Evolutionary conservation across 1,140 invertebrate genomes (phyloP), one percentile per base, ranked within the genome.

Genomic region (Neodiprion lecontei): DNA sequence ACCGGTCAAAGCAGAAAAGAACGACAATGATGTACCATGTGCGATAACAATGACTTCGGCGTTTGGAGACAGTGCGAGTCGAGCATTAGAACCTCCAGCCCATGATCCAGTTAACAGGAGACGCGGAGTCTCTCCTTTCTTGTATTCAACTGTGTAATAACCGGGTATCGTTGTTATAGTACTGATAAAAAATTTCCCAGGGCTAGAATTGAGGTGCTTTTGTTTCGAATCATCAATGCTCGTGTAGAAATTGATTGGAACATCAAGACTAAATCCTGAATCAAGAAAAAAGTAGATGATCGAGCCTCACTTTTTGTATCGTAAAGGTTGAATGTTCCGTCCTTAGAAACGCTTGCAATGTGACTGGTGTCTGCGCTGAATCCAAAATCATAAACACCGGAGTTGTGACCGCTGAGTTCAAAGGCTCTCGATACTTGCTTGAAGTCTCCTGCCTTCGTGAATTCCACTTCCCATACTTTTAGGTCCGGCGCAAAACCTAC

Each of bases 331-430:
- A 95, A 97, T 67, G 93, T 95, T 76, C 94, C 94, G 89, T 97
- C 96, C 88, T 96, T 97, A 3, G 95, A 96, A 70, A 96, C 92
- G 9, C 95, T 95, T 10, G 92, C 94, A 88, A 96, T 94, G 80
- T 92, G 92, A 48, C 93, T 93, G 1, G 95, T 94, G 84, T 96
- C 95, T 40, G 91, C 91, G 79, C 92, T 95, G 80, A 97, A 97
- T 49, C 90, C 91, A 81, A 97, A 94, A 84, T 93, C 92, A 78
- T 93, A 93, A 4, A 98, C 91, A 5, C 95, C 95, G 3, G 95
- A 94, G n/a, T 89, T 90, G 83, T 97, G 96, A 7, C 96, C 96
- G 73, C 92, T 93, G 49, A 97, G 89, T 80, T 96, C 93, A 84
- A 94, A 97, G 0, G 94, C 95, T 77, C 93, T 91, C 11, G 89